Conservation (phyloP, 2,888 invertebrate genomes). For the Troglohyphantes excavatus region DNA sequence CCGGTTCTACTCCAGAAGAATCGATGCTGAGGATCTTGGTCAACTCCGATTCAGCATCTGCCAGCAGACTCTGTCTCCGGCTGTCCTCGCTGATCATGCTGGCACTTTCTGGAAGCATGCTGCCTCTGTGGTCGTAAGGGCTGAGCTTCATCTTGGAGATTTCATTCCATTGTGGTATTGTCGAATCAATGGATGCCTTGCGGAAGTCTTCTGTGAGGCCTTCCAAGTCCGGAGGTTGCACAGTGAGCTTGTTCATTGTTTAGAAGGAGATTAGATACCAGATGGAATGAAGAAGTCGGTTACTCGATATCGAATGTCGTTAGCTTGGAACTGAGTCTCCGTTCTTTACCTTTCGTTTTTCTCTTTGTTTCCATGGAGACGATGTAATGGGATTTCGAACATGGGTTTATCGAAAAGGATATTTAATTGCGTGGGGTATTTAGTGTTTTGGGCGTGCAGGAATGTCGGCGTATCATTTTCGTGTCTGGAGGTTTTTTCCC, state of each 20-base stretch:
- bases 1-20: neutral
- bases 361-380: constrained; percentile 12
- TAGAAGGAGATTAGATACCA: neutral
- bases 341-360: neutral
- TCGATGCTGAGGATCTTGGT: constrained; percentile 28
- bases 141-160: constrained; percentile 7
- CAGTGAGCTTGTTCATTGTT: neutral
- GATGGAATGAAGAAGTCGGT: neutral
- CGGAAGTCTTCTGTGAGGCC: neutral
- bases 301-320: neutral
- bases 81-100: constrained; percentile 55
- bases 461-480: no score
- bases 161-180: constrained; percentile 27
- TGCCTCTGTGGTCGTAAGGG: constrained; percentile 18
- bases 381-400: constrained; percentile 1
- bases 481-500: no score
- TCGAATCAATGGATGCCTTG: constrained; percentile 22
- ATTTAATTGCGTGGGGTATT: constrained; percentile 15
- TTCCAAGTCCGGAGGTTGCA: neutral
- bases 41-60: constrained; percentile 40
- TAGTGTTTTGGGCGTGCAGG: no score
- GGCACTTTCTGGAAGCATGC: constrained; percentile 16
- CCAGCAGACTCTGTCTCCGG: constrained; percentile 22
- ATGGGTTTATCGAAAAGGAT: neutral
- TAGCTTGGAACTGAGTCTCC: neutral